Evolutionary conservation across 2,888 invertebrate genomes (phyloP).

Genomic region (Catocala nupta): DNA sequence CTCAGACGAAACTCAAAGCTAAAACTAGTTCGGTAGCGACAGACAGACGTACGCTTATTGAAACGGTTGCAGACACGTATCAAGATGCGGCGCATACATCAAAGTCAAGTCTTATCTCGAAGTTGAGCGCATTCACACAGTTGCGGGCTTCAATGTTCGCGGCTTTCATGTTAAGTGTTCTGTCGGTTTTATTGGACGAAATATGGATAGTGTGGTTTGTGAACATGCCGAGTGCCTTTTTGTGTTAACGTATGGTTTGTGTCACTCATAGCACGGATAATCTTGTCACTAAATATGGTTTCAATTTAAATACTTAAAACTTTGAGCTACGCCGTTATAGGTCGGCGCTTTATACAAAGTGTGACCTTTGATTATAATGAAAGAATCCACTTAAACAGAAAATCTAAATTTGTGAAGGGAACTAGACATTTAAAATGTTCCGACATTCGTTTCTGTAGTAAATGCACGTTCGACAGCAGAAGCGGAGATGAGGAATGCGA

Average conservation of each 20-base stretch:
- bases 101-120: slow-evolving; percentile 72
- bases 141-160: slow-evolving; percentile 39
- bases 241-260: no score
- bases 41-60: slow-evolving; percentile 60
- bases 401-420: slow-evolving; percentile 13
- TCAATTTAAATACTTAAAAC: no score
- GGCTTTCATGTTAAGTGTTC: slow-evolving; percentile 41
- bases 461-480: slow-evolving; percentile 54
- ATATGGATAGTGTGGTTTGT: slow-evolving; percentile 5
- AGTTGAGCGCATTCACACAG: slow-evolving; percentile 63
- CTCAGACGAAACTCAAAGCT: slow-evolving; percentile 31
- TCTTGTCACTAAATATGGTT: no score
- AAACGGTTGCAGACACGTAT: slow-evolving; percentile 69
- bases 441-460: slow-evolving; percentile 46
- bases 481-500: slow-evolving; percentile 71
- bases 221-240: not conserved
- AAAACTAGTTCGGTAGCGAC: slow-evolving; percentile 52
- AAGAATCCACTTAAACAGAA: slow-evolving; percentile 22
- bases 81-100: slow-evolving; percentile 74
- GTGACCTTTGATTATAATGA: not conserved
- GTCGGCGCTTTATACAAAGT: not conserved
- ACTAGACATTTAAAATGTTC: slow-evolving; percentile 25
- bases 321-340: not conserved
- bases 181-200: slow-evolving; percentile 33
- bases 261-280: no score